Evolutionary conservation across 2,113 vertebrate genomes (phyloP), one percentile per base, ranked within the genome.

Genomic region (Conger conger): DNA sequence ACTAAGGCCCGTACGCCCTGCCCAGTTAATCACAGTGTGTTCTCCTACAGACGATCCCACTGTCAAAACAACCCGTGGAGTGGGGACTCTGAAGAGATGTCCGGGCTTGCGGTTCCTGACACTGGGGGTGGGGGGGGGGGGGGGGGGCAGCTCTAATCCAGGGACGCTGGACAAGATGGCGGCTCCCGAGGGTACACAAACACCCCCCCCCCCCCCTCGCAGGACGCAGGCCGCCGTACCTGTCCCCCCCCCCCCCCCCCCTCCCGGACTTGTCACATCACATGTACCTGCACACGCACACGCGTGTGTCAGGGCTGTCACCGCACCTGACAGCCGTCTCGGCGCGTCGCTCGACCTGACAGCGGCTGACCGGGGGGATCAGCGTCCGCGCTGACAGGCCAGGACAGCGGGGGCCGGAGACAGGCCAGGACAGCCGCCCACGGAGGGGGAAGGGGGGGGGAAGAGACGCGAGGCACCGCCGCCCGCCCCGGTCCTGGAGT

Each of bases 321-420:
- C 91, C 92, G 88, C 88, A 91, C 89, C 92, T 92, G 94, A 94
- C 94, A 94, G 92, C 92, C 94, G 91, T 93, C 93, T 90, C 88
- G 86, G 89, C 89, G 84, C 80, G 87, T 93, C 92, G 89, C 88
- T 89, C 91, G 92, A 87, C 86, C 87, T 93, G 92, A 94, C 93
- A 94, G 93, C 87, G 85, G 88, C 90, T 87, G 81, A 89, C 91
- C 91, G 88, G 91, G 77, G 16, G 60, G 0, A 84, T 30, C 50
- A 84, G 88, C 86, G 94, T 95, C 90, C 91, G 88, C 90, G 90
- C 86, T 95, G 94, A 95, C 94, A 94, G 91, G 87, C 93, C 89
- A 60, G 87, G 11, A 68, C 76, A 87, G 37, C 42, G 81, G 85
- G 50, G 87, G 86, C n/a, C n/a, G 84, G 85, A 73, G 68, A 18